Base-by-base conservation (phyloP, 2,797 vertebrate species). In the Anolis apletophallus region DNA sequence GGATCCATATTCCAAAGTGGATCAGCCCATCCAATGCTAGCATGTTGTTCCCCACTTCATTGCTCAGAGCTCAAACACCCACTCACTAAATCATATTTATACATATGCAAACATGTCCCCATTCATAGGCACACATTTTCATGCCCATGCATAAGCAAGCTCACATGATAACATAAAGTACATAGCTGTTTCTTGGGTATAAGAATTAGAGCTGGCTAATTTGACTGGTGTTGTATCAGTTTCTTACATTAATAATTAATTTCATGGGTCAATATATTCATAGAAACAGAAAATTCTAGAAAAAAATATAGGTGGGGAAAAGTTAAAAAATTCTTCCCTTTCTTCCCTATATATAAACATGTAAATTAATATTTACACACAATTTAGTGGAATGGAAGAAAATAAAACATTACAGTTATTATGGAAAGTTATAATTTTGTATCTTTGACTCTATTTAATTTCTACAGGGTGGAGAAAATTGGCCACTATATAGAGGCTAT, bases 401-500 rank as follows among this genome's bases (percentile, higher is more conserved):
- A 59, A 36, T 55, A 50, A 85, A 59, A 61, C 3, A 52, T 50
- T 23, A 19, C 13, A 40, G 17, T 4, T 2, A 4, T 87, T 88
- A 80, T 64, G 52, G 36, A 36, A 80, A 84, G 32, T 77, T 81
- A n/a, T 7, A n/a, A 16, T 77, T 76, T 67, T 40, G 23, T 59
- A 16, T 84, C 84, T 21, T 89, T 93, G 0, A 36, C 76, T 82
- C 29, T 79, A 7, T 57, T 91, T 90, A 67, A 61, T 85, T 92
- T 89, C 90, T 83, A 55, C 86, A 98, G 97, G 86, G 96, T 80
- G 93, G 91, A 69, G 94, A 93, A 29, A 90, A 95, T 2, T 94
- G 96, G 79, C 64, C 6, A 0, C 88, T 92, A 0, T 93, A 92
- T 64, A 86, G 94, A 80, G 94, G 96, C 73, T 87, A 96, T 88